A percentile compares a stretch with the other conserved stretches of the same genome.
These are phyloP conservation scores for Gallinago nigripennis DNA, from an alignment of 2,797 vertebrate genomes.

Conservation along the genomic window DNA sequence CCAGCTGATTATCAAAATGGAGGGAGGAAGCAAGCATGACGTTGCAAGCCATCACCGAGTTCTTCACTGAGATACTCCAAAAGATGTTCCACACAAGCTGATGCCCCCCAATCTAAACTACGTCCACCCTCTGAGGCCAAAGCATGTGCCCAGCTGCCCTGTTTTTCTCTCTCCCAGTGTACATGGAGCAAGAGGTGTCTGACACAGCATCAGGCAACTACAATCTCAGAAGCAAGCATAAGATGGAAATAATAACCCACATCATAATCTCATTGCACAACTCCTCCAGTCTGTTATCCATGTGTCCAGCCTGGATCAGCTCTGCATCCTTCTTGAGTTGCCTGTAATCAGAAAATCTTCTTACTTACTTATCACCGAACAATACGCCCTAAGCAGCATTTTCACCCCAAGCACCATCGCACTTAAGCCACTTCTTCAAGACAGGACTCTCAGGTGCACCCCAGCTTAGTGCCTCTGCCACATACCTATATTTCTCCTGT, in stretches of 20 bases:
- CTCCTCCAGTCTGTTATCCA: conserved; percentile 90
- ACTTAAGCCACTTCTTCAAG: background rate
- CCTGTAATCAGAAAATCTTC: conserved; percentile 72
- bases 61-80: background rate
- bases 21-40: background rate
- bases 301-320: conserved; percentile 90
- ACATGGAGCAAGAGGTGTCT: background rate
- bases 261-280: conserved; percentile 89
- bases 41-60: background rate
- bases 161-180: background rate
- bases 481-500: conserved; percentile 93
- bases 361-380: background rate
- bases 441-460: background rate
- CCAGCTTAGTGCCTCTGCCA: background rate
- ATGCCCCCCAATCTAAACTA: background rate
- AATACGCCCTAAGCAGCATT: background rate
- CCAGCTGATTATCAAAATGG: background rate
- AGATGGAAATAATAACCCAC: conserved; percentile 77
- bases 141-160: background rate
- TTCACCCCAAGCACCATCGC: background rate
- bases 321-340: conserved; percentile 92
- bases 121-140: background rate
- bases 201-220: background rate
- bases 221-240: background rate
- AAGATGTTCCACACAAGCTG: background rate